Evolutionary conservation across 37 sponge, comb jelly and placozoan species (phyloP).

Genomic region (Petrosia ficiformis): DNA sequence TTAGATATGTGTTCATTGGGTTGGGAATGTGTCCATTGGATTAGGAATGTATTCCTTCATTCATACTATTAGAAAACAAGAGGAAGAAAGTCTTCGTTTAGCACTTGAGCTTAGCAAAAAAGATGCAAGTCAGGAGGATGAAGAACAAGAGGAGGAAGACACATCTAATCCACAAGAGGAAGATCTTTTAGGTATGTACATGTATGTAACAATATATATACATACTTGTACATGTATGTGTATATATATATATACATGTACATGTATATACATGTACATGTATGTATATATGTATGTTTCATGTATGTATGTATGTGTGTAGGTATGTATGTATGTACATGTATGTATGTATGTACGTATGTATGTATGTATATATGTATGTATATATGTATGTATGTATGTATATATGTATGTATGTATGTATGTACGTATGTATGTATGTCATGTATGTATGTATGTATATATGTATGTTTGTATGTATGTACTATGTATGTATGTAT

Average conservation of each 20-base stretch:
- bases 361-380: neutral
- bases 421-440: neutral
- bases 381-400: neutral
- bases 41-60: neutral
- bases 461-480: neutral
- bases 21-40: no score
- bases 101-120: slow-evolving; percentile 79
- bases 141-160: neutral
- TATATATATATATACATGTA: no score
- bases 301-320: neutral
- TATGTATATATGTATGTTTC: neutral
- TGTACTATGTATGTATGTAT: neutral
- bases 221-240: neutral
- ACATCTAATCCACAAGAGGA: slow-evolving; percentile 24
- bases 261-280: neutral
- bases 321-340: neutral
- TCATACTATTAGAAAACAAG: slow-evolving; percentile 54
- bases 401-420: neutral
- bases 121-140: slow-evolving; percentile 29
- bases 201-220: neutral
- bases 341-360: neutral
- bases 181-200: slow-evolving; percentile 10
- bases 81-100: slow-evolving; percentile 69
- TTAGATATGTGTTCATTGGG: no score
- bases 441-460: no score